These are phyloP conservation scores for Parnassius orleans DNA, from an alignment of 2,888 invertebrate species.

Conservation along the genomic window DNA sequence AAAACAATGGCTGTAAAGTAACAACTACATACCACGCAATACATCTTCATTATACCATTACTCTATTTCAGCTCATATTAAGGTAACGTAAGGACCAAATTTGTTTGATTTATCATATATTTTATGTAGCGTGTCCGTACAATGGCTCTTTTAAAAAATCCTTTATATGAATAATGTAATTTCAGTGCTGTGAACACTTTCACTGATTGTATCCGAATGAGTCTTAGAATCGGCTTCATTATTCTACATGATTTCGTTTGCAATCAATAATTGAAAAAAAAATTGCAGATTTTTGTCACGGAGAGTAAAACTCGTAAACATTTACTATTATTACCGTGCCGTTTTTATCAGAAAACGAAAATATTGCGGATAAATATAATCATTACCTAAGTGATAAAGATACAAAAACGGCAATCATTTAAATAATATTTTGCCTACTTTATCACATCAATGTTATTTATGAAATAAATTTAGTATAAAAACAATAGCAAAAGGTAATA, in stretches of 20 bases:
- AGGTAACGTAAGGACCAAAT: background rate
- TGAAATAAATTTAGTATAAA: too few species aligned
- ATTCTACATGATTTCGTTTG: slow-evolving; percentile 18
- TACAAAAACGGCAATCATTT: too few species aligned
- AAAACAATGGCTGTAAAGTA: background rate
- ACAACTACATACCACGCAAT: background rate
- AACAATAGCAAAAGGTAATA: too few species aligned
- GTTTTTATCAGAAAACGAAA: too few species aligned
- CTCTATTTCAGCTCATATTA: background rate
- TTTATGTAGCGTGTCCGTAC: slow-evolving; percentile 5
- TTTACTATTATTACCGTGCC: too few species aligned
- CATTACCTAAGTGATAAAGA: too few species aligned
- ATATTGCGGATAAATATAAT: too few species aligned
- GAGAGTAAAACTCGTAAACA: too few species aligned
- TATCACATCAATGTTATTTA: too few species aligned
- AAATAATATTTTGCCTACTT: too few species aligned
- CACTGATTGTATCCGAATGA: slow-evolving; percentile 13
- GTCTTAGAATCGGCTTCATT: slow-evolving; percentile 14
- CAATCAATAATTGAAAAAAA: too few species aligned
- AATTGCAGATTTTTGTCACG: too few species aligned
- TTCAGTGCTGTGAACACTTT: slow-evolving; percentile 17
- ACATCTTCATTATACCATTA: background rate
- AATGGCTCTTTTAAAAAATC: slow-evolving; percentile 14
- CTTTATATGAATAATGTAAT: slow-evolving; percentile 21
- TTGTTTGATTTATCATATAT: slow-evolving; percentile 1